These are phyloP conservation scores for Dinoponera quadriceps DNA, from an alignment of 1,140 invertebrate species.

Conservation along the genomic window DNA sequence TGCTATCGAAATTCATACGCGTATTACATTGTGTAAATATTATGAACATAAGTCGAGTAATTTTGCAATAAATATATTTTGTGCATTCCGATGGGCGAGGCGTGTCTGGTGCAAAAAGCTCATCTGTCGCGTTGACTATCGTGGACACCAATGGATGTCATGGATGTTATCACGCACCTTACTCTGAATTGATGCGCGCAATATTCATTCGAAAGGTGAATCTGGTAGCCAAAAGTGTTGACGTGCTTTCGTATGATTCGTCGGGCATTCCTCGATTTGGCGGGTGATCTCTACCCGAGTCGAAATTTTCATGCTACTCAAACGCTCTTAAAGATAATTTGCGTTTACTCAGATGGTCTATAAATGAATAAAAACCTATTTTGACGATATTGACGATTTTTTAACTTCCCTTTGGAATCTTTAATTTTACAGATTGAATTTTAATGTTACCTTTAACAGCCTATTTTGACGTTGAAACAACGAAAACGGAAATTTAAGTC, in stretches of 20 bases:
- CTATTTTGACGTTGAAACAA: no score
- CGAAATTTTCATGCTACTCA: no score
- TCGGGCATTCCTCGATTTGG: no score
- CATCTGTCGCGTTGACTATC: neutral
- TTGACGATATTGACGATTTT: no score
- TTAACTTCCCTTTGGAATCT: neutral
- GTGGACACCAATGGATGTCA: neutral
- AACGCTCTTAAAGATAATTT: no score
- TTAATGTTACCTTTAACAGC: no score
- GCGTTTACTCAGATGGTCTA: no score
- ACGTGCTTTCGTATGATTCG: neutral
- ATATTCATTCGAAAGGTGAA: neutral
- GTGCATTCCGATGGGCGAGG: neutral
- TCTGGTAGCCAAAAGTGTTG: neutral
- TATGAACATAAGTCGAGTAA: neutral
- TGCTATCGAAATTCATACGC: conserved; percentile 15
- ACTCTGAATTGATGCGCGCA: neutral
- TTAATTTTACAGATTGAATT: no score
- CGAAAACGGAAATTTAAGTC: no score
- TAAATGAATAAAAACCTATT: no score
- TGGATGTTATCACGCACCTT: no score
- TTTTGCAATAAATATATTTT: neutral
- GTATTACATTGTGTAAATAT: conserved; percentile 13
- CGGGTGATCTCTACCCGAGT: no score
- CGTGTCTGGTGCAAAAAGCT: neutral